Evolutionary conservation across 2,797 vertebrate genomes (phyloP).

Genomic region (Apogon hyalosoma): DNA sequence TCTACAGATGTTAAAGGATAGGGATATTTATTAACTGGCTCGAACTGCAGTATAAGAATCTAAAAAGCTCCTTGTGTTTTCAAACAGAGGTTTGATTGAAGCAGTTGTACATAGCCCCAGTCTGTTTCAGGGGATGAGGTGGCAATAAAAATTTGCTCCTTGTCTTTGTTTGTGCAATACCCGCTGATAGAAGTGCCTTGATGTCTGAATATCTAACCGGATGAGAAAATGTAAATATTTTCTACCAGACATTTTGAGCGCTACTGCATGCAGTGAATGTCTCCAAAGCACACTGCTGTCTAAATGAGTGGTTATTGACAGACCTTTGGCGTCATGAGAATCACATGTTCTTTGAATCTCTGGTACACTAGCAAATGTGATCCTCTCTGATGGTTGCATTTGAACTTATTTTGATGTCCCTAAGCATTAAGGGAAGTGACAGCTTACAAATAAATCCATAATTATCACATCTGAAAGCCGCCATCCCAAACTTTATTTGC

Average conservation of each 20-base stretch:
- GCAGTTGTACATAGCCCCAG: conserved; percentile 48
- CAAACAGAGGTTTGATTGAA: conserved; percentile 66
- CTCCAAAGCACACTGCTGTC: conserved; percentile 84
- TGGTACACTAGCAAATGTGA: conserved; percentile 83
- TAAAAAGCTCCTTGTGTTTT: conserved; percentile 43
- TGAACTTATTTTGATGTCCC: conserved; percentile 89
- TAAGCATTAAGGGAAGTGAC: conserved; percentile 88
- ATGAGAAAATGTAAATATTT: conserved; percentile 83
- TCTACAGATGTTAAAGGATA: conserved; percentile 45
- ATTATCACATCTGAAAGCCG: conserved; percentile 87
- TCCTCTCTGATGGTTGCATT: conserved; percentile 85
- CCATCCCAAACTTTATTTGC: conserved; percentile 85
- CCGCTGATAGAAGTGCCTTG: conserved; percentile 73
- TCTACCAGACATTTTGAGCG: conserved; percentile 78
- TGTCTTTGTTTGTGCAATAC: conserved; percentile 71
- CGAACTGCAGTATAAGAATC: conserved; percentile 11
- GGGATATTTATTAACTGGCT: conserved; percentile 32
- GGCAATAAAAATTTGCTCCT: conserved; percentile 67
- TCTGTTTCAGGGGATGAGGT: conserved; percentile 72
- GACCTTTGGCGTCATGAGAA: conserved; percentile 81
- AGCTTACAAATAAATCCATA: conserved; percentile 91
- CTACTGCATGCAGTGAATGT: conserved; percentile 73
- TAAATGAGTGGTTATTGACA: conserved; percentile 87
- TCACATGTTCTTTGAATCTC: conserved; percentile 81
- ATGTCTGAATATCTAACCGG: conserved; percentile 78